phyloP scores from a whole-genome alignment of 2,113 vertebrate genomes.

The Tragelaphus scriptus region DNA sequence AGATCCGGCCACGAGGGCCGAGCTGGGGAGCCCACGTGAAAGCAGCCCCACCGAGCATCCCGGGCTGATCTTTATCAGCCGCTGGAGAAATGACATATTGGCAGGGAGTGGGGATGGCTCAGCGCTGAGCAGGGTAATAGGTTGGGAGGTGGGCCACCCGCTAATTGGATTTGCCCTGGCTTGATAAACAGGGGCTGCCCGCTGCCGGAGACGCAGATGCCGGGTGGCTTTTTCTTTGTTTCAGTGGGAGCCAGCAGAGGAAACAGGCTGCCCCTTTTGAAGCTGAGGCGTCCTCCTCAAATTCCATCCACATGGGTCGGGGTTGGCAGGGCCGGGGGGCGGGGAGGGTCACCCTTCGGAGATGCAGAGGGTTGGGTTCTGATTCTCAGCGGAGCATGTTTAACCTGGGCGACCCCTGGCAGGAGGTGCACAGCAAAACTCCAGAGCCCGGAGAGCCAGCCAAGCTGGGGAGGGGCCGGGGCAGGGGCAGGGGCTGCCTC shows the following conservation, averaged over 20 bases:
- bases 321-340: neutral
- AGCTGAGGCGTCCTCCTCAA: conserved; percentile 67
- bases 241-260: conserved; percentile 55
- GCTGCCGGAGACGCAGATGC: conserved; percentile 81
- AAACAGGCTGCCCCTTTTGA: neutral
- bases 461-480: conserved; percentile 53
- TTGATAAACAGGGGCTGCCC: conserved; percentile 92
- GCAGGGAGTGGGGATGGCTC: conserved; percentile 91
- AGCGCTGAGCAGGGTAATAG: conserved; percentile 96
- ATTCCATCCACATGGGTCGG: conserved; percentile 73
- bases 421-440: conserved; percentile 79
- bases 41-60: conserved; percentile 90
- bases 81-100: conserved; percentile 97
- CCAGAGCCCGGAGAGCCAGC: conserved; percentile 27
- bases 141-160: conserved; percentile 92
- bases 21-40: conserved; percentile 85
- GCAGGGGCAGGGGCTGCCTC: accelerated
- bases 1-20: conserved; percentile 79
- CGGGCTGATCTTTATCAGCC: conserved; percentile 93
- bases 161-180: conserved; percentile 98
- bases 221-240: conserved; percentile 73
- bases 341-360: conserved; percentile 64
- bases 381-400: conserved; percentile 89
- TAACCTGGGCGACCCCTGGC: conserved; percentile 83
- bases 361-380: conserved; percentile 81